phyloP scores from a whole-genome alignment of 2,113 vertebrate species.

The Athene noctua region DNA sequence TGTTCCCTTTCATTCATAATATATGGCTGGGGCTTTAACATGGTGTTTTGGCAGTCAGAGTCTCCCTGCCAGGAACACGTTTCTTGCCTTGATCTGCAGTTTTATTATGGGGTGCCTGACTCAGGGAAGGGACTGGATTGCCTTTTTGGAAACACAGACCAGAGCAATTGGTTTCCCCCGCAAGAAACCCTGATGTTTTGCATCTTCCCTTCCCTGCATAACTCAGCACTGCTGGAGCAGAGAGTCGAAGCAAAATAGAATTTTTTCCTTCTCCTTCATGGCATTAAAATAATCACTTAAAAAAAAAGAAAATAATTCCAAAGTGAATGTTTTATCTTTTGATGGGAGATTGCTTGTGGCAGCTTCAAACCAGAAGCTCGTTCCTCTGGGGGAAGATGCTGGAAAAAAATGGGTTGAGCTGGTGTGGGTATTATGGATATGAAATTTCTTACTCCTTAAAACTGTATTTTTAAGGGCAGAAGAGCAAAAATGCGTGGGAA shows the following conservation, averaged over 20 bases:
- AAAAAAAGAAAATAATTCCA: background rate
- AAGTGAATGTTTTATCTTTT: background rate
- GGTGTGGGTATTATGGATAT: background rate
- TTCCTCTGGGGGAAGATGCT: background rate
- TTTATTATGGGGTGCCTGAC: background rate
- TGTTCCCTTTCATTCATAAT: background rate
- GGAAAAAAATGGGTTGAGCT: background rate
- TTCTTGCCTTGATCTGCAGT: background rate
- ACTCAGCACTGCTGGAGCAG: background rate
- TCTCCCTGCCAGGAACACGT: background rate
- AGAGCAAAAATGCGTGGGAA: background rate
- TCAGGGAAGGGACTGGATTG: background rate
- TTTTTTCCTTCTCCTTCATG: background rate
- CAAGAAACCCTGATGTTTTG: background rate
- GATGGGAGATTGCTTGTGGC: rapidly evolving
- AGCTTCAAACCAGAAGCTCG: background rate
- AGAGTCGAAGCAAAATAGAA: background rate
- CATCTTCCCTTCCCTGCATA: background rate
- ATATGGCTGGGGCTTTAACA: background rate
- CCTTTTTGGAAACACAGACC: background rate
- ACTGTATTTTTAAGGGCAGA: background rate
- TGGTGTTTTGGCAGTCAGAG: background rate
- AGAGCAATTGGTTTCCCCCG: background rate
- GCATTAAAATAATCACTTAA: background rate
- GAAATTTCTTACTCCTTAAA: background rate